Evolutionary conservation across 2,113 vertebrate species (phyloP).

Genomic region (Platysteira castanea): DNA sequence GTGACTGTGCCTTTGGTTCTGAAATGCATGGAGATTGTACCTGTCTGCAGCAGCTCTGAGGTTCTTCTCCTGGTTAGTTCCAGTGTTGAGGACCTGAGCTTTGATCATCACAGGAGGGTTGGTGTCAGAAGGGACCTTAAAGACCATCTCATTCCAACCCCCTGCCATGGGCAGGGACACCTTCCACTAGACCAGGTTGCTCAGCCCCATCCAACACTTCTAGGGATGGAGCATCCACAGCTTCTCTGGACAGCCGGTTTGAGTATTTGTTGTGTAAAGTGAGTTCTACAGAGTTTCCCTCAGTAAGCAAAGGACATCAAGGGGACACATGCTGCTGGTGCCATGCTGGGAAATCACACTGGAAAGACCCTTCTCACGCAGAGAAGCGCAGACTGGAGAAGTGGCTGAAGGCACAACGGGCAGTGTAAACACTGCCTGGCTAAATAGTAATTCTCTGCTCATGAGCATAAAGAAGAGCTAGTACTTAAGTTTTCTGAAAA

Average conservation of each 20-base stretch:
- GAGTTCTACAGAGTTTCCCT: background rate
- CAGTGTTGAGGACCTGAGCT: background rate
- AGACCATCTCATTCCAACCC: background rate
- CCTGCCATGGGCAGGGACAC: background rate
- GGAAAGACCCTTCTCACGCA: accelerated
- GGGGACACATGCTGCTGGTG: accelerated
- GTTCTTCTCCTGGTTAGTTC: background rate
- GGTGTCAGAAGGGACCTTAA: background rate
- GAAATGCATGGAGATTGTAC: background rate
- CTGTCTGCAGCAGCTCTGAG: background rate
- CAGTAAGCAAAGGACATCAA: too few species aligned
- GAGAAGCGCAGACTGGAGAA: background rate
- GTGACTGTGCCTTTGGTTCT: background rate
- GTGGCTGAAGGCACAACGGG: background rate
- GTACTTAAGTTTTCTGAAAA: background rate
- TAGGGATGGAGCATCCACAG: background rate
- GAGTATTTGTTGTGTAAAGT: background rate
- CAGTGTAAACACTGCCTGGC: background rate
- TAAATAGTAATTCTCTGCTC: background rate
- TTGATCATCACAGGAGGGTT: background rate
- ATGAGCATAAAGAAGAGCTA: background rate
- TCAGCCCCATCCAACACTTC: background rate
- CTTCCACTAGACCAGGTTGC: background rate
- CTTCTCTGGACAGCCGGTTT: background rate
- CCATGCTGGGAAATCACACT: accelerated